A percentile compares a stretch with the other conserved stretches of the same genome.
These are phyloP conservation scores for Caenorhabditis uteleia DNA, from an alignment of 2,888 invertebrate species.

Conservation along the genomic window DNA sequence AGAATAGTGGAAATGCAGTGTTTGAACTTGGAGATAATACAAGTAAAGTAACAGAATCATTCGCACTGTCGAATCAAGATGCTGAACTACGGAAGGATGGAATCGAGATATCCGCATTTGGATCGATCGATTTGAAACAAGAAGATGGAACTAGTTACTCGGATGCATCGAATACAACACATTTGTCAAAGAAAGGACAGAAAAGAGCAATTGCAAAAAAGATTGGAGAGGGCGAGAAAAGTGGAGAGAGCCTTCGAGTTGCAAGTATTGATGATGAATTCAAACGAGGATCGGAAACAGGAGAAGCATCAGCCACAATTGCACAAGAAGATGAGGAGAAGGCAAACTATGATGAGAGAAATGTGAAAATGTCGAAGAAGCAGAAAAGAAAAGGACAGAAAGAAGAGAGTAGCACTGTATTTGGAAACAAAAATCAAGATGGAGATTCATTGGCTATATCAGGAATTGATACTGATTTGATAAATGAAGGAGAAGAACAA, in stretches of 20 bases:
- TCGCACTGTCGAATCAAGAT: constrained; percentile 20
- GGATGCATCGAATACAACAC: constrained; percentile 7
- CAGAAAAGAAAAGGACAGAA: constrained; percentile 2
- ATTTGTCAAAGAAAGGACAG: constrained; percentile 6
- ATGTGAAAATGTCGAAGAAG: constrained; percentile 1
- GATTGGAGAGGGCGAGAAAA: background rate
- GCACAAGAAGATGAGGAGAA: constrained; percentile 21
- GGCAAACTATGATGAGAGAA: constrained; percentile 6
- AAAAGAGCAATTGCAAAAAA: constrained; percentile 6
- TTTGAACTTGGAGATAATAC: no score
- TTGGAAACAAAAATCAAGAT: background rate
- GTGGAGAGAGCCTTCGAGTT: constrained; percentile 1
- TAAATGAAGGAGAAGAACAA: background rate
- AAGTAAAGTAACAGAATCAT: constrained; percentile 3
- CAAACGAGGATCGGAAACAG: constrained; percentile 5
- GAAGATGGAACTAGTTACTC: constrained; percentile 11
- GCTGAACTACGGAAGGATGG: constrained; percentile 16
- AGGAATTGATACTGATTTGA: background rate
- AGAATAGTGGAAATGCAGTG: no score
- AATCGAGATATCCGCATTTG: constrained; percentile 31
- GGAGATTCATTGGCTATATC: constrained; percentile 1
- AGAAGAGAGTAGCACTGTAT: background rate
- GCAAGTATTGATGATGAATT: constrained; percentile 7
- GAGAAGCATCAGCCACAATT: constrained; percentile 24
- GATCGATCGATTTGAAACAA: constrained; percentile 16